These are phyloP conservation scores for Palythoa grandiflora DNA, from an alignment of 92 coral and sea anemone species.

Conservation along the genomic window DNA sequence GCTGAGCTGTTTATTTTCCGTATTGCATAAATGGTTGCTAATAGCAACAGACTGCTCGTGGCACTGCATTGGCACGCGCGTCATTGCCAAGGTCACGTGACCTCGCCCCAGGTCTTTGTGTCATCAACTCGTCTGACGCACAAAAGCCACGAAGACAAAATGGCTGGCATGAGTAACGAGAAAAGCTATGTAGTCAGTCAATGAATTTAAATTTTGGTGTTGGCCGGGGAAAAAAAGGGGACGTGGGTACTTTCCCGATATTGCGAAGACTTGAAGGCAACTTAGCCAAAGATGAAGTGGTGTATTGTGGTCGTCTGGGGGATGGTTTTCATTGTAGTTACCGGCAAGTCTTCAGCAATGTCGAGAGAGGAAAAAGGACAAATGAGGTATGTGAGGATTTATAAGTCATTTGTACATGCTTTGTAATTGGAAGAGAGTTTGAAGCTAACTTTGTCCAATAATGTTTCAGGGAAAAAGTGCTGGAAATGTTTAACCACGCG, in stretches of 20 bases:
- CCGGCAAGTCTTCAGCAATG: slow-evolving; percentile 80
- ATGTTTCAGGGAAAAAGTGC: slow-evolving; percentile 80
- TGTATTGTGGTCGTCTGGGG: slow-evolving; percentile 50
- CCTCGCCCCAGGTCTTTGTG: slow-evolving; percentile 9
- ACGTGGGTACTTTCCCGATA: slow-evolving; percentile 34
- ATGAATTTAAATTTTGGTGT: slow-evolving; percentile 24
- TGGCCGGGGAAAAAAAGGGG: slow-evolving; percentile 29
- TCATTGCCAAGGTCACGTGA: not conserved
- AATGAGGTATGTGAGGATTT: slow-evolving; percentile 67
- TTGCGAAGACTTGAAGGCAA: slow-evolving; percentile 53
- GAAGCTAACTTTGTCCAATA: not conserved
- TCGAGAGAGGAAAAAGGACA: slow-evolving; percentile 80
- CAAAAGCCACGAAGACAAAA: slow-evolving; percentile 88
- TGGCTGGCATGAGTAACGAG: slow-evolving; percentile 57
- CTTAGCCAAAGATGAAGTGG: slow-evolving; percentile 37
- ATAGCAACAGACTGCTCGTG: not conserved
- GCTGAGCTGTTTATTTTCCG: not conserved
- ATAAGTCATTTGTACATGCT: slow-evolving; percentile 13
- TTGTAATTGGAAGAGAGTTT: not conserved
- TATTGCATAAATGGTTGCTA: not conserved
- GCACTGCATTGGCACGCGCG: not conserved
- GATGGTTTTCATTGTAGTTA: slow-evolving; percentile 27
- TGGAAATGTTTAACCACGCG: slow-evolving; percentile 98
- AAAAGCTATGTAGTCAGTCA: slow-evolving; percentile 31
- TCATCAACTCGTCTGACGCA: slow-evolving; percentile 57